Base-by-base conservation (phyloP, 2,888 invertebrate species). In the Ornithoptera priamus region DNA sequence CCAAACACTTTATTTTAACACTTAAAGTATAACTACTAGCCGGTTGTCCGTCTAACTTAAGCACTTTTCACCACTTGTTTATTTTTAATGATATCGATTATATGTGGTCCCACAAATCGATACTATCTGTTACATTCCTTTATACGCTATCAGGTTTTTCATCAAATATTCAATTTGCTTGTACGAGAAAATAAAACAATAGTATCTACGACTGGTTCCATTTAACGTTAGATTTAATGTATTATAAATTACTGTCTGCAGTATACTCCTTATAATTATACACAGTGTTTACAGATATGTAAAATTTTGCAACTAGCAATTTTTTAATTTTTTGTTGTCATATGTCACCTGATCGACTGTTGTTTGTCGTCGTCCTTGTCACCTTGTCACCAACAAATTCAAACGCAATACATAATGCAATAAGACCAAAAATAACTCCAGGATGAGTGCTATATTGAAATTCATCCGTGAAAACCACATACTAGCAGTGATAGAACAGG, bases 381-480 rank as follows among this genome's bases (percentile, higher is more conserved):
- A 73, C 71, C 70, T 70, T 63, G 59, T 67, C 70, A 69, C 20
- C 79, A 82, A 84, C 84, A 84, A 84, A 80, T 81, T 84, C 84
- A 87, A 76, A 87, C 89, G 89, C 86, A 91, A 84, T 88, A 86
- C 79, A 81, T 78, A 78, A 76, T 82, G 85, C 80, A 84, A 85
- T 84, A 85, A 81, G 78, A 84, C 80, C 79, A 81, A 81, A 83
- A 83, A 83, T 81, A 83, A 75, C 75, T 65, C 69, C 80, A 92
- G 87, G 89, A 95, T 95, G 94, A 95, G 94, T 91, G 93, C 93
- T 79, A 92, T 95, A 78, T 93, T 94, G 84, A 94, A 95, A 86
- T 95, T 94, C 85, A 94, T 95, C 79, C 95, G 94, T 85, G 93
- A 94, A 85, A 94, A 95, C 82, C 94, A 95, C 79, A 94, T 95